Percentiles rank a stretch among this genome's conserved stretches.
Conservation (phyloP, 2,113 vertebrate genomes). For the Pterophyllum scalare region DNA sequence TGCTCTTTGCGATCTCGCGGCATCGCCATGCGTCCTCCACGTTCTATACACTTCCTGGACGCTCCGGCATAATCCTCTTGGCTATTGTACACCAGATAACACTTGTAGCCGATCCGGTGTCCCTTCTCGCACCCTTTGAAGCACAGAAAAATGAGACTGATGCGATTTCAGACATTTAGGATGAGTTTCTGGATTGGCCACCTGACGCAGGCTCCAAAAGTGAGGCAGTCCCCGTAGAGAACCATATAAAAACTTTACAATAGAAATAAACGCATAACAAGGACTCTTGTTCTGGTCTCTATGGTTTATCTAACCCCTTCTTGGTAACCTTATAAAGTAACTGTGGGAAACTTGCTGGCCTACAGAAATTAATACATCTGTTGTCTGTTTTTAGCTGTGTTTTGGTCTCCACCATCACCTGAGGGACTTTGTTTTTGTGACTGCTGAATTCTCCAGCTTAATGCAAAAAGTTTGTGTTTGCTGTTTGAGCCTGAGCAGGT, state of each 20-base stretch:
- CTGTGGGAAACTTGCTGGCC: background rate
- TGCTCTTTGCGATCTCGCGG: constrained; percentile 86
- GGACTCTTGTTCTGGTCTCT: background rate
- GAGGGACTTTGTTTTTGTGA: background rate
- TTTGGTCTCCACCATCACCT: background rate
- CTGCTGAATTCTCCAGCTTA: background rate
- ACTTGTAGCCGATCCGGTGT: constrained; percentile 84
- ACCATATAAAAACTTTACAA: too few relatives aligned
- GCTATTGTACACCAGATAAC: constrained; percentile 86
- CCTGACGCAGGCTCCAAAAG: background rate
- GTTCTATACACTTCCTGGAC: constrained; percentile 81
- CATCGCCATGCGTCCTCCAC: constrained; percentile 88
- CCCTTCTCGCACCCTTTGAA: constrained; percentile 88
- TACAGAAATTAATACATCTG: background rate
- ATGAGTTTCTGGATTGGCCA: background rate
- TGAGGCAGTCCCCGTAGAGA: too few relatives aligned
- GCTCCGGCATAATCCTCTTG: constrained; percentile 84
- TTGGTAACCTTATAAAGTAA: background rate
- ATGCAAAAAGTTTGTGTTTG: background rate
- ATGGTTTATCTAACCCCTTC: background rate
- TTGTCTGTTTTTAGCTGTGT: background rate
- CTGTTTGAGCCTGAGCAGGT: background rate
- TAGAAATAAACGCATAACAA: background rate
- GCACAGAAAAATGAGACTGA: background rate
- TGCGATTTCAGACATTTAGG: background rate